Percentiles rank a stretch among this genome's conserved stretches.
Conservation (phyloP, 2,113 vertebrate species). For the Thunnus thynnus region DNA sequence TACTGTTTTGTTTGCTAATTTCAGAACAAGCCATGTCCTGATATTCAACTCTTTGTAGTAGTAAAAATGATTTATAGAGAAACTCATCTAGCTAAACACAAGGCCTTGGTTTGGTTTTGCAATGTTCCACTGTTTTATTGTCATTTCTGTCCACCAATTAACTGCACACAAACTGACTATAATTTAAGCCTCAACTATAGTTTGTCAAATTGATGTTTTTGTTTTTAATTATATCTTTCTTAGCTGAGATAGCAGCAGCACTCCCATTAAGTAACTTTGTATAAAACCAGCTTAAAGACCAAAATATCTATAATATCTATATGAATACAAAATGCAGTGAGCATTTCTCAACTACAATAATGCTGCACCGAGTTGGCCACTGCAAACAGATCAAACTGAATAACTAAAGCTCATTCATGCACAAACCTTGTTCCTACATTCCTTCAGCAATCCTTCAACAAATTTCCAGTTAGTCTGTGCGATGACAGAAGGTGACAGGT, state of each 20-base stretch:
- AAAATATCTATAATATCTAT: no score
- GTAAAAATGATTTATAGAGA: background rate
- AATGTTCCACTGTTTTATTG: background rate
- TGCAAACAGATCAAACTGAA: background rate
- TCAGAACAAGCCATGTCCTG: background rate
- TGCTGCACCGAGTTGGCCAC: background rate
- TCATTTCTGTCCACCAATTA: no score
- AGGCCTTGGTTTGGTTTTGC: background rate
- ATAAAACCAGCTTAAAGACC: no score
- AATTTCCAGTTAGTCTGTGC: conserved; percentile 99
- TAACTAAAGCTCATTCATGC: background rate
- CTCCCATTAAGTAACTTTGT: no score
- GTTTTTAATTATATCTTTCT: background rate
- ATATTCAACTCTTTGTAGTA: background rate
- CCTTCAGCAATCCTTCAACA: conserved; percentile 97
- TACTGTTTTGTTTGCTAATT: background rate
- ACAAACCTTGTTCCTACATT: conserved; percentile 96
- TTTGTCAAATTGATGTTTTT: no score
- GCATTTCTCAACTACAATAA: background rate
- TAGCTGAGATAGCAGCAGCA: no score
- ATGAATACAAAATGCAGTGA: background rate
- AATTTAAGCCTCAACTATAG: no score
- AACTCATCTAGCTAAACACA: background rate
- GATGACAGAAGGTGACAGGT: conserved; percentile 97
- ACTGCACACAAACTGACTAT: no score